Conservation (phyloP, 2,888 invertebrate species). For the Plagodis pulveraria region DNA sequence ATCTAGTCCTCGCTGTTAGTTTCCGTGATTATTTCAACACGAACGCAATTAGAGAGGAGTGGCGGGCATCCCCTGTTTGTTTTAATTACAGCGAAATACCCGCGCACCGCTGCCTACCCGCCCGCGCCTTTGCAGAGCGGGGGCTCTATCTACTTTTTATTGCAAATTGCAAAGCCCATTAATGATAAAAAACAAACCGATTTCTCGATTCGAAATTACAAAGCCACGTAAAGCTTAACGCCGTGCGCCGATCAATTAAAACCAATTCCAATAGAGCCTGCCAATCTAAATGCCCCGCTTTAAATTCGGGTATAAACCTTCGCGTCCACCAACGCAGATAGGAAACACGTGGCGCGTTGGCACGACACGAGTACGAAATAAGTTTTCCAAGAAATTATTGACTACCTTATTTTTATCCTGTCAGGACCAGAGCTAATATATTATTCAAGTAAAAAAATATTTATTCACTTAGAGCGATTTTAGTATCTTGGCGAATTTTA, state of each 20-base stretch:
- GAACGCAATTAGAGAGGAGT: slow-evolving; percentile 82
- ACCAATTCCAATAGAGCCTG: slow-evolving; percentile 40
- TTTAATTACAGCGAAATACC: slow-evolving; percentile 82
- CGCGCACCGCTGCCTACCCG: slow-evolving; percentile 44
- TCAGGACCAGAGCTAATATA: no score
- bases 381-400: no score
- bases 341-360: neutral
- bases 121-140: slow-evolving; percentile 32
- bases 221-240: slow-evolving; percentile 42
- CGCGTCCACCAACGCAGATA: neutral
- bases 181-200: slow-evolving; percentile 67
- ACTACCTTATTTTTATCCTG: no score
- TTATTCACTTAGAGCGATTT: no score
- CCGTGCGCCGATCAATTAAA: slow-evolving; percentile 41
- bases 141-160: slow-evolving; percentile 65
- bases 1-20: slow-evolving; percentile 58
- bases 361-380: no score
- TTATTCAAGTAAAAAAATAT: no score
- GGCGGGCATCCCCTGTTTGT: slow-evolving; percentile 79
- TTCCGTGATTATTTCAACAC: slow-evolving; percentile 79
- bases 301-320: slow-evolving; percentile 1
- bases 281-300: slow-evolving; percentile 21
- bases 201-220: slow-evolving; percentile 50
- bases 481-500: no score
- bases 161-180: slow-evolving; percentile 74